These are phyloP conservation scores for Polyommatus iphigenia DNA, from an alignment of 2,888 invertebrate genomes.

Conservation along the genomic window DNA sequence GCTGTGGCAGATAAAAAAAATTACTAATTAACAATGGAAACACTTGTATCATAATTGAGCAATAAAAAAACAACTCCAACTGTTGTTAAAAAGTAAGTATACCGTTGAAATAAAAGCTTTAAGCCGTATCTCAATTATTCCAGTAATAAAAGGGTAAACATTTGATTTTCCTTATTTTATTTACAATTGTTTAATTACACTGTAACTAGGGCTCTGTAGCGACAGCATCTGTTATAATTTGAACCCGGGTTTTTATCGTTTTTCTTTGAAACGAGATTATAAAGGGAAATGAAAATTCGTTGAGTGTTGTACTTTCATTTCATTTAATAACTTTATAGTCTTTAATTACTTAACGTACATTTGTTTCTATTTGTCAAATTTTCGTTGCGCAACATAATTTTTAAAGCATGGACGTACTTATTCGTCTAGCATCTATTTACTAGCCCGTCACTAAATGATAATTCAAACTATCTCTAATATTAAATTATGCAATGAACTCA, in stretches of 20 bases:
- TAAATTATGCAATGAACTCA: background rate
- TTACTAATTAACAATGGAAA: background rate
- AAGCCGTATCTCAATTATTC: background rate
- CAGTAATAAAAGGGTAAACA: slow-evolving; percentile 9
- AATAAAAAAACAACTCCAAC: background rate
- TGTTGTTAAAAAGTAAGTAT: background rate
- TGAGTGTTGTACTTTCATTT: background rate
- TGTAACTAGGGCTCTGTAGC: background rate
- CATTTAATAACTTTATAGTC: background rate
- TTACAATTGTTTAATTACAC: slow-evolving; percentile 19
- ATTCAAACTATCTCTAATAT: background rate
- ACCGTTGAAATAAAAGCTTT: slow-evolving; percentile 5
- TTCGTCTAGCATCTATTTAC: no score
- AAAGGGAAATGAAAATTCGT: slow-evolving; percentile 4
- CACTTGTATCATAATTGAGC: background rate
- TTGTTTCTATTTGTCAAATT: background rate
- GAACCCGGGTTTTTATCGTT: background rate
- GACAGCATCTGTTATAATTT: slow-evolving; percentile 15
- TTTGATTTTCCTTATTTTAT: slow-evolving; percentile 22
- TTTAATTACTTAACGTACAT: background rate
- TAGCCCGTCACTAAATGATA: background rate
- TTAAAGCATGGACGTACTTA: background rate
- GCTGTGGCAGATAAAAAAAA: no score
- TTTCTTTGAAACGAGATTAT: slow-evolving; percentile 3
- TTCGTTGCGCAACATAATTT: background rate